phyloP scores from a whole-genome alignment of 2,888 invertebrate species.

The Sicus ferrugineus region DNA sequence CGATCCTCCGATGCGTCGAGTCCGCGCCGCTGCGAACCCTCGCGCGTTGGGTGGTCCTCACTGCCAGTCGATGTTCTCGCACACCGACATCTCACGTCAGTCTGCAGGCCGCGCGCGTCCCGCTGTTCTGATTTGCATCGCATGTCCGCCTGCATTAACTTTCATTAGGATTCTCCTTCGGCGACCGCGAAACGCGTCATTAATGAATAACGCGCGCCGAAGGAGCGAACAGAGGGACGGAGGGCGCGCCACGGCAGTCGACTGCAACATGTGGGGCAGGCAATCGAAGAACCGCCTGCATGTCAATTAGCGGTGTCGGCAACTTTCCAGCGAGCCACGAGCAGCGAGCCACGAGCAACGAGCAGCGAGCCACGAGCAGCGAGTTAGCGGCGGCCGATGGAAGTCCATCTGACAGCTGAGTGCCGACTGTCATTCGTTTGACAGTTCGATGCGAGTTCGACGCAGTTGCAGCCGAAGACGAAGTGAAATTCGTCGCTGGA shows the following conservation, averaged over 20 bases:
- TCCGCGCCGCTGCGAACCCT: conserved; percentile 10
- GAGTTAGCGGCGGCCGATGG: conserved; percentile 5
- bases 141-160: conserved; percentile 20
- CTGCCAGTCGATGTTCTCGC: neutral
- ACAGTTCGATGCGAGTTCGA: neutral
- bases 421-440: too few species aligned
- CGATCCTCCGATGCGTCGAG: neutral
- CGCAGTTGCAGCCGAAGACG: neutral
- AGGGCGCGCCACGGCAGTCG: neutral
- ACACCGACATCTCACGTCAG: neutral
- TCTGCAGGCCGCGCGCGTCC: neutral
- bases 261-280: neutral
- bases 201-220: conserved; percentile 22
- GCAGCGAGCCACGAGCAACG: too few species aligned
- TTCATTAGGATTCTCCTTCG: conserved; percentile 14
- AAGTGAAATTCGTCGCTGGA: too few species aligned
- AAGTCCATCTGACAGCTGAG: conserved; percentile 27
- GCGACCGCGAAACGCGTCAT: conserved; percentile 20
- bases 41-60: conserved; percentile 15
- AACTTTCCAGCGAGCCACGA: too few species aligned
- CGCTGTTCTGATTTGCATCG: conserved; percentile 12
- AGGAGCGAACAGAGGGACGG: neutral
- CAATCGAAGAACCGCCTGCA: neutral
- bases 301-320: too few species aligned
- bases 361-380: too few species aligned